Conservation (phyloP, 2,888 invertebrate genomes). For the Papilio elwesi region DNA sequence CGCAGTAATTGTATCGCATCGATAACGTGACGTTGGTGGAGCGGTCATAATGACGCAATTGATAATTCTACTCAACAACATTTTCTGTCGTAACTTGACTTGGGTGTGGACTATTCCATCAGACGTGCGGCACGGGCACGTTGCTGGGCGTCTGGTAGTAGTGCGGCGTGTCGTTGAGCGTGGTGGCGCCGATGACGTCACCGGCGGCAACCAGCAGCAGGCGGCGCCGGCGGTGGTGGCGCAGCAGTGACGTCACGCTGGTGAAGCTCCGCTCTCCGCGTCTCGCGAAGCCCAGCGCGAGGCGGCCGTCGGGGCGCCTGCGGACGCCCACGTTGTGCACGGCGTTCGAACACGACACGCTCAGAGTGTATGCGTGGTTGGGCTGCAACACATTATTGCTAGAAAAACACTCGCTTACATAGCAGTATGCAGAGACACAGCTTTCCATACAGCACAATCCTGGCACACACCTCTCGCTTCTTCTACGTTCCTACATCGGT, state of each 20-base stretch:
- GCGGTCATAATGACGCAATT: too few species aligned
- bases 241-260: constrained; percentile 78
- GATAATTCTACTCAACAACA: too few species aligned
- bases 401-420: too few species aligned
- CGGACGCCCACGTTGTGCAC: constrained; percentile 85
- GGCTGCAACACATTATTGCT: constrained; percentile 55
- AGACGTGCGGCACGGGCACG: constrained; percentile 54
- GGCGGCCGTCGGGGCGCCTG: constrained; percentile 77
- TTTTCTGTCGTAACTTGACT: too few species aligned
- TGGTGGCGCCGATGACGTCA: constrained; percentile 77
- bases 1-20: too few species aligned
- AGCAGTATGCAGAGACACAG: too few species aligned
- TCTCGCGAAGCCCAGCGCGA: constrained; percentile 83
- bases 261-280: constrained; percentile 80
- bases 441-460: too few species aligned
- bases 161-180: constrained; percentile 73
- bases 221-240: constrained; percentile 82
- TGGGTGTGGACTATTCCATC: background rate
- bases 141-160: constrained; percentile 76
- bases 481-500: too few species aligned
- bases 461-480: too few species aligned
- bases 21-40: too few species aligned
- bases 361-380: constrained; percentile 81
- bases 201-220: constrained; percentile 81
- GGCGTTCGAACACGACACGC: constrained; percentile 77